Conservation (phyloP, 2,888 invertebrate species). For the Eupithecia abbreviata region DNA sequence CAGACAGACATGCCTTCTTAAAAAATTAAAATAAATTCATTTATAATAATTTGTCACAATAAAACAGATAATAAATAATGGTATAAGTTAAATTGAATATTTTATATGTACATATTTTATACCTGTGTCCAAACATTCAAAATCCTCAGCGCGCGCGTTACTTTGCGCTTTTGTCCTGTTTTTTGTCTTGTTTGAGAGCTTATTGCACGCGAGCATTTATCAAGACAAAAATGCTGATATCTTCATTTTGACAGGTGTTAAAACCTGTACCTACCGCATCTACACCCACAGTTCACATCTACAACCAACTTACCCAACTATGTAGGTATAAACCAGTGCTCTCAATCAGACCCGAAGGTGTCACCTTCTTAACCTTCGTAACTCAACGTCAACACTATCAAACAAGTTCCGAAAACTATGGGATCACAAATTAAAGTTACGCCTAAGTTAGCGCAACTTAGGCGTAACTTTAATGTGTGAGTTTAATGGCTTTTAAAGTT, state of each 20-base stretch:
- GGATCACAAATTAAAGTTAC: constrained; percentile 20
- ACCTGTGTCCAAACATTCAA: too few species aligned
- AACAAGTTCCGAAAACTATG: constrained; percentile 23
- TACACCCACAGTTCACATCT: background rate
- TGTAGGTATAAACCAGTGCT: background rate
- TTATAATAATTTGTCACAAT: too few species aligned
- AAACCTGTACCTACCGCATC: background rate
- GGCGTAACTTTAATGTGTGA: too few species aligned
- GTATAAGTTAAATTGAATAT: too few species aligned
- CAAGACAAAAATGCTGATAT: background rate
- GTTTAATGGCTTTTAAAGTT: constrained; percentile 16
- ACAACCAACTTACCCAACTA: background rate
- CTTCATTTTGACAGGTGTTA: background rate
- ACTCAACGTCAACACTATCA: constrained; percentile 20
- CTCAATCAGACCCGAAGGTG: constrained; percentile 11
- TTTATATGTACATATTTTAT: too few species aligned
- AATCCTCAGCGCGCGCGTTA: too few species aligned
- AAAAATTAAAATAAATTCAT: too few species aligned
- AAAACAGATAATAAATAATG: too few species aligned
- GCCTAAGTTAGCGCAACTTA: background rate
- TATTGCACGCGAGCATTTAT: too few species aligned
- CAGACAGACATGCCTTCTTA: too few species aligned
- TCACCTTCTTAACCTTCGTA: constrained; percentile 8
- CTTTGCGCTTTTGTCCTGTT: too few species aligned
- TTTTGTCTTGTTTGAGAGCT: too few species aligned